A percentile compares a stretch with the other conserved stretches of the same genome.
These are phyloP conservation scores for Phylloscopus trochiloides DNA, from an alignment of 2,113 vertebrate species.

Conservation along the genomic window DNA sequence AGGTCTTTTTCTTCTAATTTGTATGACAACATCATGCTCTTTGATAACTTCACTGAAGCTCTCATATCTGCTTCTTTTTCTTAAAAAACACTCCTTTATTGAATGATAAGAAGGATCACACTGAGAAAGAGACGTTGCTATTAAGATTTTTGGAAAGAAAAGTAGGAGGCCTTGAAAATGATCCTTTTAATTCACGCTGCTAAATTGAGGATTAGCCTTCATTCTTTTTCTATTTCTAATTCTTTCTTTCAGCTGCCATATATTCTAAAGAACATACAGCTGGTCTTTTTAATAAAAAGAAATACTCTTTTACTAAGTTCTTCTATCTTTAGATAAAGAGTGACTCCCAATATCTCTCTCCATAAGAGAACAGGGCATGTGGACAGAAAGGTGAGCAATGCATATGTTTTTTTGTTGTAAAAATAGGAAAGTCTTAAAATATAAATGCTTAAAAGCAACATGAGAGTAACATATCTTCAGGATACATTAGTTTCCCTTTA, in stretches of 20 bases:
- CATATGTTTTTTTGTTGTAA: neutral
- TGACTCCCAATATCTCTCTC: neutral
- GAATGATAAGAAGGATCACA: neutral
- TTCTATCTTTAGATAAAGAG: neutral
- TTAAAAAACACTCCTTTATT: neutral
- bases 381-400: neutral
- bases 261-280: neutral
- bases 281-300: neutral
- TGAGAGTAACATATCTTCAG: neutral
- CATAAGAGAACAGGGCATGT: neutral
- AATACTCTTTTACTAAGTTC: neutral
- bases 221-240: neutral
- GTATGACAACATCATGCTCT: neutral
- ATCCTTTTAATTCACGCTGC: constrained; percentile 11
- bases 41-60: neutral
- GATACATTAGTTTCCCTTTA: neutral
- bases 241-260: neutral
- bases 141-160: constrained; percentile 10
- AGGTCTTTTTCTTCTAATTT: neutral
- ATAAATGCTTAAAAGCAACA: neutral
- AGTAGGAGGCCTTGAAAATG: neutral
- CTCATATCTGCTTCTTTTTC: neutral
- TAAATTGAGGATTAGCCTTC: constrained; percentile 17
- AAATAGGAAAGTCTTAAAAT: neutral
- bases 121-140: neutral